Conservation (phyloP, 64 coral and sea anemone genomes). For the Trachythela sp. region DNA sequence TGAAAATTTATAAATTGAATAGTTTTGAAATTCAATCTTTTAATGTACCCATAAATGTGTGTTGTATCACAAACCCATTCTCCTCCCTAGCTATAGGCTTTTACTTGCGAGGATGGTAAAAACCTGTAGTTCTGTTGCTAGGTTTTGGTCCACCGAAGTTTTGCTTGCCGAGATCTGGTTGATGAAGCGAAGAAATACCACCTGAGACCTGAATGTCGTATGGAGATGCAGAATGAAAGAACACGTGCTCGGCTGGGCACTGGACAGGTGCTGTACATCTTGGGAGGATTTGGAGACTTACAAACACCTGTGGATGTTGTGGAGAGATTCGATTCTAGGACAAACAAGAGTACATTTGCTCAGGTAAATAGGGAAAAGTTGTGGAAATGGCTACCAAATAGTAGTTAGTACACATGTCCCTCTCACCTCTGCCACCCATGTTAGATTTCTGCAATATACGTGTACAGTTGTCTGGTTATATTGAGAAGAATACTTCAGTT, state of each 20-base stretch:
- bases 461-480: too few relatives aligned
- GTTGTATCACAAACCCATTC: too few relatives aligned
- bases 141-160: slow-evolving; percentile 68
- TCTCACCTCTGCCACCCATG: too few relatives aligned
- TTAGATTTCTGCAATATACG: too few relatives aligned
- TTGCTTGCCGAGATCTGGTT: slow-evolving; percentile 86
- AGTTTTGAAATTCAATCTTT: too few relatives aligned
- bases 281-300: slow-evolving; percentile 92
- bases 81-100: too few relatives aligned
- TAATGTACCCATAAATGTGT: too few relatives aligned
- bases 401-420: too few relatives aligned
- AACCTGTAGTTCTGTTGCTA: slow-evolving; percentile 28
- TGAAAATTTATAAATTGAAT: too few relatives aligned
- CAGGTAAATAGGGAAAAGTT: slow-evolving; percentile 38
- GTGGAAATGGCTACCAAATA: too few relatives aligned
- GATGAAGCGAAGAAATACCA: slow-evolving; percentile 99
- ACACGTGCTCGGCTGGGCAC: slow-evolving; percentile 70
- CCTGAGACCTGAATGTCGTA: slow-evolving; percentile 84
- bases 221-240: slow-evolving; percentile 64
- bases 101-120: too few relatives aligned
- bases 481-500: too few relatives aligned
- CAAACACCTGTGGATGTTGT: slow-evolving; percentile 83
- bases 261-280: slow-evolving; percentile 73
- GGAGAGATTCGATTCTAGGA: slow-evolving; percentile 80
- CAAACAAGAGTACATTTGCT: slow-evolving; percentile 53